These are phyloP conservation scores for Dryobotodes eremita DNA, from an alignment of 2,888 invertebrate genomes.

Conservation along the genomic window DNA sequence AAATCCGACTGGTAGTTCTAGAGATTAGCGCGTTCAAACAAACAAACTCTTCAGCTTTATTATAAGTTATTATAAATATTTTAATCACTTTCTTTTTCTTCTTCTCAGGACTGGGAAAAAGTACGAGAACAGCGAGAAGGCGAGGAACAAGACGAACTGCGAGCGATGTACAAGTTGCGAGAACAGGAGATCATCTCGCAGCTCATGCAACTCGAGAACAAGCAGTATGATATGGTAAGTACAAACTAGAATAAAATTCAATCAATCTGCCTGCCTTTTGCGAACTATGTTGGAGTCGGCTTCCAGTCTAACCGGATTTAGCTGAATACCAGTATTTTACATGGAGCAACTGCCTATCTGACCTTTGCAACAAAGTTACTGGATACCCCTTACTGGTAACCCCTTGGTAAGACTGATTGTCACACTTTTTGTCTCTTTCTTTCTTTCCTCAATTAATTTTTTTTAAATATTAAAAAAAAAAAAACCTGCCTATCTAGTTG, in stretches of 20 bases:
- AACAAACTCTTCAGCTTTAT: no score
- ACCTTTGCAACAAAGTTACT: no score
- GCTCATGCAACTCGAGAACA: slow-evolving; percentile 91
- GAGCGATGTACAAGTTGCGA: slow-evolving; percentile 83
- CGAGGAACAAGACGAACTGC: slow-evolving; percentile 85
- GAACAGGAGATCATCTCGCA: slow-evolving; percentile 91
- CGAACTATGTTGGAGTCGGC: neutral
- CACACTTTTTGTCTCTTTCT: no score
- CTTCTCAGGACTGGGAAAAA: slow-evolving; percentile 87
- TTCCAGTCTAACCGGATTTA: neutral
- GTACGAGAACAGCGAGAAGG: slow-evolving; percentile 83
- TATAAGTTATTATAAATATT: no score
- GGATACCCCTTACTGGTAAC: no score
- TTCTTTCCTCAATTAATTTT: no score
- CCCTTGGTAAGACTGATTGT: no score
- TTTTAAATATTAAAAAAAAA: no score
- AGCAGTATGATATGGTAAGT: slow-evolving; percentile 91
- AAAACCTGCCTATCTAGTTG: no score
- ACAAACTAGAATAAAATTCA: neutral
- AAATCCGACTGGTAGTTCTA: no score
- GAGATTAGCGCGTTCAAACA: no score
- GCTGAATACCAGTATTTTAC: neutral
- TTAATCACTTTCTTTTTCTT: neutral
- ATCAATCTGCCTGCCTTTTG: neutral
- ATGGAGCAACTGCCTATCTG: no score